A percentile compares a stretch with the other conserved stretches of the same genome.
Evolutionary conservation across 2,888 invertebrate species (phyloP).

Genomic region (Microplitis manilae): DNA sequence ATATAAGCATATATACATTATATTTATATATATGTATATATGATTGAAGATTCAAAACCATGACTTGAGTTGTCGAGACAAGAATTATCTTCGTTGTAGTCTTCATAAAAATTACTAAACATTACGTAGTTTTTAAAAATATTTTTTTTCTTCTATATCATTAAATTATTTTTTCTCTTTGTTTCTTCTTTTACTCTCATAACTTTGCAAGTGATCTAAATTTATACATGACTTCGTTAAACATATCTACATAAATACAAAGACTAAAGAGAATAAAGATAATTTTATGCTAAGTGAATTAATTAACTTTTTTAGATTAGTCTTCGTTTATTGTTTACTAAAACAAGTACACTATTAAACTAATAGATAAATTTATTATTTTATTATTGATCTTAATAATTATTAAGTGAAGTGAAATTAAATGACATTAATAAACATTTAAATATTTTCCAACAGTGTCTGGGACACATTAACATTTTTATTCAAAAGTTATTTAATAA

Average conservation of each 20-base stretch:
- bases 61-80: neutral
- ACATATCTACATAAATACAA: slow-evolving; percentile 12
- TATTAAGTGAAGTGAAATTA: neutral
- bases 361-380: neutral
- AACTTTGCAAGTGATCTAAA: slow-evolving; percentile 47
- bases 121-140: neutral
- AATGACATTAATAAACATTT: neutral
- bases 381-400: neutral
- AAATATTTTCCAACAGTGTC: neutral
- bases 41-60: neutral
- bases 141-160: neutral
- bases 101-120: neutral
- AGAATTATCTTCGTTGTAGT: neutral
- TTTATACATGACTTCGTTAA: slow-evolving; percentile 51
- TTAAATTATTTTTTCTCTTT: neutral
- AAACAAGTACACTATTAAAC: neutral
- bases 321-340: neutral
- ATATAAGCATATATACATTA: neutral
- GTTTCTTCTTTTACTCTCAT: neutral
- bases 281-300: neutral
- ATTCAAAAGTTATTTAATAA: too few relatives aligned
- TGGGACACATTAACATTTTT: neutral
- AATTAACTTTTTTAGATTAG: neutral
- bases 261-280: neutral
- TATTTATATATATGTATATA: too few relatives aligned